Conservation (phyloP, 2,797 vertebrate genomes). For the Scleropages formosus region DNA sequence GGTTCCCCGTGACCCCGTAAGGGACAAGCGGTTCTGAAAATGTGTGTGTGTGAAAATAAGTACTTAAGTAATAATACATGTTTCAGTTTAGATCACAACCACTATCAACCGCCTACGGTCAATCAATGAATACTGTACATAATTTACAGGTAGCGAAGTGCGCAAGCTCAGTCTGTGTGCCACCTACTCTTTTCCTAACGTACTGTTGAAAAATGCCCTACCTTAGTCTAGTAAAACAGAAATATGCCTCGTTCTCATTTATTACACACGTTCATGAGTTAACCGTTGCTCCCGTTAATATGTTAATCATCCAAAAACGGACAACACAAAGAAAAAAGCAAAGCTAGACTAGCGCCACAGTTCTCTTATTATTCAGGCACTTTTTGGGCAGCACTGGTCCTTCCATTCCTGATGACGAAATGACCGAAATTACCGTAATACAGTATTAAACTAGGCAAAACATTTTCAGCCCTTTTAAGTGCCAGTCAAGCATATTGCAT, state of each 20-base stretch:
- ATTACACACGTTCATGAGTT: not conserved
- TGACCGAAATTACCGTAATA: slow-evolving; percentile 23
- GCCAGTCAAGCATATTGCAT: no score
- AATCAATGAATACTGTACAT: no score
- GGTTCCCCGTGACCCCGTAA: no score
- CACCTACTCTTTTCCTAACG: not conserved
- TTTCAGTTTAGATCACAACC: no score
- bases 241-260: no score
- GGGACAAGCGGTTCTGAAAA: no score
- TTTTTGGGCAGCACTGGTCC: slow-evolving; percentile 21
- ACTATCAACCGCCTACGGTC: no score
- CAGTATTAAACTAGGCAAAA: not conserved
- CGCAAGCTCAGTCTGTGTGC: not conserved
- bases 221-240: not conserved
- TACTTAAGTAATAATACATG: no score
- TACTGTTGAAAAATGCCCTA: not conserved
- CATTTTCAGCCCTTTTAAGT: no score
- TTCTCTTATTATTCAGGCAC: slow-evolving; percentile 16
- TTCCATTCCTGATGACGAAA: slow-evolving; percentile 29
- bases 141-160: no score
- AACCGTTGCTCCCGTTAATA: not conserved
- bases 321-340: not conserved
- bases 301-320: not conserved
- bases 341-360: not conserved
- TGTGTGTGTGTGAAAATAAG: no score